phyloP scores from a whole-genome alignment of 2,888 invertebrate species.

The Beris chalybata region DNA sequence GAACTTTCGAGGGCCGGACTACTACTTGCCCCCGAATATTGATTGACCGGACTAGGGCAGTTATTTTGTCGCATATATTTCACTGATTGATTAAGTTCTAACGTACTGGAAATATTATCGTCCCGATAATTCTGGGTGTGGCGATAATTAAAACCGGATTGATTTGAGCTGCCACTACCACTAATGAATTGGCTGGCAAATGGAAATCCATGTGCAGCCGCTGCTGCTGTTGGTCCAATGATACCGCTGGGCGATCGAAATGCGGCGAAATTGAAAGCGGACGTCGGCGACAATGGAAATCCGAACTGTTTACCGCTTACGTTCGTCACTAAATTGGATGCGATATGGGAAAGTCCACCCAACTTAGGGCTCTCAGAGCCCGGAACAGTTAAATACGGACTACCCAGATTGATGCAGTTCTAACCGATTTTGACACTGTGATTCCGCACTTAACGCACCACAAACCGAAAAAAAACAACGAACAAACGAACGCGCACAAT shows the following conservation, averaged over 20 bases:
- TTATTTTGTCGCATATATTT: slow-evolving; percentile 37
- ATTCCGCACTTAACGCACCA: too few species aligned
- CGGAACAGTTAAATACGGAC: slow-evolving; percentile 55
- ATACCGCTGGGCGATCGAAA: slow-evolving; percentile 43
- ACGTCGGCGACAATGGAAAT: slow-evolving; percentile 50
- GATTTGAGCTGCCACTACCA: slow-evolving; percentile 27
- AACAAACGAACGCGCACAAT: too few species aligned
- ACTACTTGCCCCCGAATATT: slow-evolving; percentile 38
- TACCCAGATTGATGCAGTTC: slow-evolving; percentile 53
- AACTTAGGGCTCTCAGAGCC: slow-evolving; percentile 52
- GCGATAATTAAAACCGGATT: slow-evolving; percentile 38
- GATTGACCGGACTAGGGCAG: slow-evolving; percentile 37
- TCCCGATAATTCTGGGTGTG: slow-evolving; percentile 31
- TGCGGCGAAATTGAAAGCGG: slow-evolving; percentile 53
- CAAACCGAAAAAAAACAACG: too few species aligned
- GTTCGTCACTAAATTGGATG: slow-evolving; percentile 33
- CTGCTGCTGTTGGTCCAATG: slow-evolving; percentile 34
- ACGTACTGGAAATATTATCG: slow-evolving; percentile 19
- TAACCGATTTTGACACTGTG: slow-evolving; percentile 15
- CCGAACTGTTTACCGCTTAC: slow-evolving; percentile 33
- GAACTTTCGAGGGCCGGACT: slow-evolving; percentile 37
- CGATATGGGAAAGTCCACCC: slow-evolving; percentile 35
- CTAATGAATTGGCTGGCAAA: slow-evolving; percentile 42
- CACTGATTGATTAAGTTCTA: slow-evolving; percentile 32
- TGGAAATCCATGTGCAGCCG: slow-evolving; percentile 44